Evolutionary conservation across 30 jellyfish, hydroid and myxozoan species (phyloP).

Genomic region (Hydractinia echinata): DNA sequence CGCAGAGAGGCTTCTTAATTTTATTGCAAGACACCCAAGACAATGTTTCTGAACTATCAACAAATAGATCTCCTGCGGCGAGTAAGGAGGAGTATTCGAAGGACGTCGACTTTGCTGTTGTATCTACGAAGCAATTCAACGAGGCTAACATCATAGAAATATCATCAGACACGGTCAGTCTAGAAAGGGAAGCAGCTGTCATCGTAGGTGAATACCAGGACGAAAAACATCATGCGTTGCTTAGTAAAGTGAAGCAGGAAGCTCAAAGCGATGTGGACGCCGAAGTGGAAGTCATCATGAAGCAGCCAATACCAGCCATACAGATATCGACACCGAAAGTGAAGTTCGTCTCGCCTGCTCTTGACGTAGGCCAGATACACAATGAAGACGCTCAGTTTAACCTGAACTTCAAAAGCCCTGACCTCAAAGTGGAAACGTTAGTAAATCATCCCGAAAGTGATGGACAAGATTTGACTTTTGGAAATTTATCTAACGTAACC

Average conservation of each 20-base stretch:
- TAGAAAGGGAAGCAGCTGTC: not conserved
- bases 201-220: not conserved
- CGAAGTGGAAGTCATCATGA: too few relatives aligned
- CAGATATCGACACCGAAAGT: not conserved
- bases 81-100: not conserved
- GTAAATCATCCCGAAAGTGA: not conserved
- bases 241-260: not conserved
- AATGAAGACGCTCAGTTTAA: slow-evolving; percentile 13
- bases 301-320: not conserved
- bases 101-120: not conserved
- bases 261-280: not conserved
- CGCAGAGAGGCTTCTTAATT: too few relatives aligned
- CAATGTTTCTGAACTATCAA: not conserved
- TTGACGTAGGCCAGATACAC: not conserved
- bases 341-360: not conserved
- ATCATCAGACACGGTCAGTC: not conserved
- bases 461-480: slow-evolving; percentile 12
- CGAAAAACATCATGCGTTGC: too few relatives aligned
- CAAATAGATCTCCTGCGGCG: not conserved
- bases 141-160: not conserved
- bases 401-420: not conserved
- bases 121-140: not conserved
- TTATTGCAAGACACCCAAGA: too few relatives aligned
- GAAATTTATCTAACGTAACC: not conserved
- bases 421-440: not conserved